Percentiles rank a stretch among this genome's conserved stretches.
phyloP scores from a whole-genome alignment of 2,888 invertebrate genomes.

The Deilephila elpenor region DNA sequence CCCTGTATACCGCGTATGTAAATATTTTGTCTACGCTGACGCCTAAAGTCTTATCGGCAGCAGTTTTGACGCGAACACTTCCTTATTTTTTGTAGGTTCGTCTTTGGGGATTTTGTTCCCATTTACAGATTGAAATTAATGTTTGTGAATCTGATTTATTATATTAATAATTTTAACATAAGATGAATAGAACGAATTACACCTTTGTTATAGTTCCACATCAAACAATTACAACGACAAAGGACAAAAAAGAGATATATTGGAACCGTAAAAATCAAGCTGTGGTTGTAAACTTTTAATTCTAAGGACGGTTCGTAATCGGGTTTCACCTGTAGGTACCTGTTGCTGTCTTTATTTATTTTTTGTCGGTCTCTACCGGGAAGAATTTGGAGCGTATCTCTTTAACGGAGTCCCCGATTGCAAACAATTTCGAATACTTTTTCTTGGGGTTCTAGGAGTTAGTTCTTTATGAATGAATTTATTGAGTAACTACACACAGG shows the following conservation, averaged over 20 bases:
- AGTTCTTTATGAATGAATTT: neutral
- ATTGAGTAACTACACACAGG: neutral
- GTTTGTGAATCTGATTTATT: neutral
- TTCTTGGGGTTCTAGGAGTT: neutral
- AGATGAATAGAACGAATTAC: no score
- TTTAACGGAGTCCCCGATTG: neutral
- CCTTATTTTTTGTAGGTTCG: neutral
- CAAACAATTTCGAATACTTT: neutral
- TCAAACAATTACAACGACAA: no score
- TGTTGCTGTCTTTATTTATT: neutral
- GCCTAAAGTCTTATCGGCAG: constrained; percentile 2
- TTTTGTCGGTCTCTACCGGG: neutral
- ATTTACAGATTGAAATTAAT: neutral
- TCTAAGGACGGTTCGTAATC: neutral
- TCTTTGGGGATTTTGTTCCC: neutral
- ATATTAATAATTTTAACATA: no score
- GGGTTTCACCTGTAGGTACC: neutral
- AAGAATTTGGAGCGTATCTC: neutral
- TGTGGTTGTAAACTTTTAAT: neutral
- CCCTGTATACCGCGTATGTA: neutral
- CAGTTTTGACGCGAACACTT: neutral
- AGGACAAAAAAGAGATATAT: no score
- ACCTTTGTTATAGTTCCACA: no score
- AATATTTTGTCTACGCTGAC: constrained; percentile 20
- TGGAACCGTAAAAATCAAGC: neutral